Percentiles rank a stretch among this genome's conserved stretches.
These are phyloP conservation scores for Pollenia amentaria DNA, from an alignment of 2,888 invertebrate species.

Conservation along the genomic window DNA sequence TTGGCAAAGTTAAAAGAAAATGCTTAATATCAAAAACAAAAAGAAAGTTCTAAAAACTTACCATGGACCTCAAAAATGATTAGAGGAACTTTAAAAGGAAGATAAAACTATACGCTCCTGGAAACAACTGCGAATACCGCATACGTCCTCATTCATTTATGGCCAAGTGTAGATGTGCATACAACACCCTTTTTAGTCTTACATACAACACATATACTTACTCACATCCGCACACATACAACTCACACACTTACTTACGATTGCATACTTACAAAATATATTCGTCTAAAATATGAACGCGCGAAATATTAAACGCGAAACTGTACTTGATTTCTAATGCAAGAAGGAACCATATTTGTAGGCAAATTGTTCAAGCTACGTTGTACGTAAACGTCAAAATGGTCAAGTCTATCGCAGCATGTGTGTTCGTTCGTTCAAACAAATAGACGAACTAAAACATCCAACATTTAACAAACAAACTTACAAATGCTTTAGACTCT, in stretches of 20 bases:
- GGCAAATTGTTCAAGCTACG: conserved; percentile 62
- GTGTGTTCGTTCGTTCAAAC: conserved; percentile 74
- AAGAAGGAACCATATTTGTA: conserved; percentile 62
- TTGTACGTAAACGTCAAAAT: conserved; percentile 57
- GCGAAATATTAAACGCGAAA: conserved; percentile 79
- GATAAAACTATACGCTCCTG: conserved; percentile 17
- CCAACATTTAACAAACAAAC: conserved; percentile 54
- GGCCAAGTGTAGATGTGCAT: conserved; percentile 29
- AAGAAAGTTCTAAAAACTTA: too few species aligned
- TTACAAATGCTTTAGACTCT: conserved; percentile 57
- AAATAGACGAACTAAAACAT: conserved; percentile 71
- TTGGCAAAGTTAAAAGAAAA: too few species aligned
- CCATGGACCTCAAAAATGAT: too few species aligned
- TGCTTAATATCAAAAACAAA: too few species aligned
- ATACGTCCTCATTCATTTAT: not conserved
- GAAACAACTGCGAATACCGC: not conserved
- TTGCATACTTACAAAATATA: conserved; percentile 55
- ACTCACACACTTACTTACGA: conserved; percentile 35
- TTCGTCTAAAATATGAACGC: conserved; percentile 74
- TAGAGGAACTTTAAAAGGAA: too few species aligned
- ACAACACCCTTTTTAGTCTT: conserved; percentile 60
- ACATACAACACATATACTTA: conserved; percentile 16
- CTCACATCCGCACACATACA: not conserved
- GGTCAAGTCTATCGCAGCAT: conserved; percentile 78
- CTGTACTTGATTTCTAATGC: conserved; percentile 75